A percentile compares a stretch with the other conserved stretches of the same genome.
Evolutionary conservation across 2,797 vertebrate genomes (phyloP).

Genomic region (Falco cherrug): DNA sequence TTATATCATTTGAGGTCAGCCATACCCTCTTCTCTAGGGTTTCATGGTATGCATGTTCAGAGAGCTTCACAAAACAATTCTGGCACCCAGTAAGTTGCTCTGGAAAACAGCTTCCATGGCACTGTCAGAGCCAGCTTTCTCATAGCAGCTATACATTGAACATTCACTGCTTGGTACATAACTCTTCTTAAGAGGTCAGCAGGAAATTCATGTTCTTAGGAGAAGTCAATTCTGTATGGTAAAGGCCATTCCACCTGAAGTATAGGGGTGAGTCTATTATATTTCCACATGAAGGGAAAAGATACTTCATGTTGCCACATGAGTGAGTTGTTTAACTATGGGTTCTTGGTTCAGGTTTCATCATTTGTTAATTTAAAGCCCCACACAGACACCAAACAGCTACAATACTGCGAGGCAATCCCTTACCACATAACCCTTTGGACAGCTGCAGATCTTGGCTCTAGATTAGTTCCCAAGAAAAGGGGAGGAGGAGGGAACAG

Average conservation of each 20-base stretch:
- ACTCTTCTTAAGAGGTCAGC: not conserved
- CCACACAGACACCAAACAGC: not conserved
- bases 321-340: not conserved
- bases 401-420: not conserved
- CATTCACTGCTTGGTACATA: not conserved
- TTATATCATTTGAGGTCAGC: not conserved
- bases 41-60: not conserved
- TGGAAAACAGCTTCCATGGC: not conserved
- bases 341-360: not conserved
- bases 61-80: not conserved
- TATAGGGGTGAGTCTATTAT: accelerated
- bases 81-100: not conserved
- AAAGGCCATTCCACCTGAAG: not conserved
- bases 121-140: not conserved
- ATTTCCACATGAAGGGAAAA: not conserved
- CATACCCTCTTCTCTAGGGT: not conserved
- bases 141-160: not conserved
- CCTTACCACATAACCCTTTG: not conserved
- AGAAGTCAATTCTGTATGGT: not conserved
- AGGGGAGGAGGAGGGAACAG: too few relatives aligned
- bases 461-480: not conserved
- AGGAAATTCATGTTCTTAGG: not conserved
- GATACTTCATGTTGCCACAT: not conserved
- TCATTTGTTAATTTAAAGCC: not conserved
- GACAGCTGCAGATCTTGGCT: not conserved